Evolutionary conservation across 2,888 invertebrate genomes (phyloP), one percentile per base, ranked within the genome.

Genomic region (Tetanocera ferruginea): DNA sequence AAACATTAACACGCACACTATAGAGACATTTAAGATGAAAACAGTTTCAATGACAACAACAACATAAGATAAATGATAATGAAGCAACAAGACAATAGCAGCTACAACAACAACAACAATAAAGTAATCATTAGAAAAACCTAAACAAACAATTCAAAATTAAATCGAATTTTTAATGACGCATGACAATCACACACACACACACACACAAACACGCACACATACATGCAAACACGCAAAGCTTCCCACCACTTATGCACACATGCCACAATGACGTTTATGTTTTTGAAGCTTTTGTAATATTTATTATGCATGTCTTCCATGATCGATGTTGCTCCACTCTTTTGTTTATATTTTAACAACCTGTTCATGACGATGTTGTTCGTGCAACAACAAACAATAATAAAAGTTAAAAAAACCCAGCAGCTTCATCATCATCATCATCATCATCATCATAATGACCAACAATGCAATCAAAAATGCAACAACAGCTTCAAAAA

Each of bases 1-100:
- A 52, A 64, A 74, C 28, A 64, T 74, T 43, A 51, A 23, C 64
- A 64, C 64, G 17, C 31, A 14, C 14, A 31, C 64, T 49, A 43
- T 25, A 43, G 23, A 11, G 11, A 11, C 14, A 8, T 5, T 19
- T 43, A 43, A 11, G n/a, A 67, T n/a, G 37, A 67, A 31, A 71
- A 71, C 52, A 71, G 25, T 55, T 25, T 31, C 55, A 31, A n/a
- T n/a, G 34, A 55, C 11, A 55, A 52, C 55, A 31, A n/a, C 31
- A 55, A 55, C 11, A 55, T 28, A n/a, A 70, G 3, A 37, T 31
- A 31, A 11, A 31, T 19, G 34, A 5, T n/a, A 55, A 70, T 55
- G 55, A 70, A 70, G 52, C 34, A 34, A 19, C 3, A n/a, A 3
- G 70, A 31, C 28, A 31, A 11, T 8, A 31, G 11, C 9, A 17